Conservation (phyloP, 2,797 vertebrate genomes). For the Mus minutoides region DNA sequence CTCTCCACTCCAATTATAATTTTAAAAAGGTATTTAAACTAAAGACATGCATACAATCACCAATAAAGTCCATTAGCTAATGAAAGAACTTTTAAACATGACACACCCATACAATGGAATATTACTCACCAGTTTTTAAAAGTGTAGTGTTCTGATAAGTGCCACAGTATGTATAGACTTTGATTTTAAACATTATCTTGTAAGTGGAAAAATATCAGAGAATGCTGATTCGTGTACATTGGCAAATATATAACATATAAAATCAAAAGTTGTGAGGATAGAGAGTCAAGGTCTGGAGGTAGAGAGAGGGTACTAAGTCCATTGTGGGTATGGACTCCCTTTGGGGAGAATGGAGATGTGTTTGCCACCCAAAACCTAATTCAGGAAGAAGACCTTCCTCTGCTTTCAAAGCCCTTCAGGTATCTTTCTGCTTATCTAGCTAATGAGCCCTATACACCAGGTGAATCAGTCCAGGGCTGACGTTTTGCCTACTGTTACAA, state of each 20-base stretch:
- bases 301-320: neutral
- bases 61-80: neutral
- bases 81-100: neutral
- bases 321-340: neutral
- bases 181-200: neutral
- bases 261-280: neutral
- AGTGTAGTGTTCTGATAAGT: neutral
- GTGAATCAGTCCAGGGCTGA: conserved; percentile 45
- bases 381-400: neutral
- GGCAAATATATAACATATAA: neutral
- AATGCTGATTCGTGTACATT: neutral
- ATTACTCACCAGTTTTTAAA: neutral
- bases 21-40: neutral
- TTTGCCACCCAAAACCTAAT: neutral
- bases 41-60: neutral
- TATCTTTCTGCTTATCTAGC: neutral
- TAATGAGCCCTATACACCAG: conserved; percentile 5
- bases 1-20: neutral
- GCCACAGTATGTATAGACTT: neutral
- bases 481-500: neutral
- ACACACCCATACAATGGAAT: neutral
- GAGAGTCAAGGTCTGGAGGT: neutral
- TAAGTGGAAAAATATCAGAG: neutral
- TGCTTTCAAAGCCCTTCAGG: neutral
- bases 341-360: neutral